A percentile compares a stretch with the other conserved stretches of the same genome.
Evolutionary conservation across 2,888 invertebrate species (phyloP).

Genomic region (Hyposoter didymator): DNA sequence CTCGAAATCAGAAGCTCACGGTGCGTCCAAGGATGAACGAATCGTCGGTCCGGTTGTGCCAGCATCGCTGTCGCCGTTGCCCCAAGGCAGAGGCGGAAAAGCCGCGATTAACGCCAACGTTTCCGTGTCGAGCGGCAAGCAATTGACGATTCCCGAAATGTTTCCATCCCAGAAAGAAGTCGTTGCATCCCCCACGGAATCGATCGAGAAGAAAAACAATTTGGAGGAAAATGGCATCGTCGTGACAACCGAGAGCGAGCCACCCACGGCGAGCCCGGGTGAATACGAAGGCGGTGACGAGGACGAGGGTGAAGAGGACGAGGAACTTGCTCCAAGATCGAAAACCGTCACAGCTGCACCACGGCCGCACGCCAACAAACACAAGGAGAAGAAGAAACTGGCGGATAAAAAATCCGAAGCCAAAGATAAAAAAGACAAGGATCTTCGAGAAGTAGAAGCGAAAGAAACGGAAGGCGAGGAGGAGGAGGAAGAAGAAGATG

Average conservation of each 20-base stretch:
- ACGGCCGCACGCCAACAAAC: constrained; percentile 53
- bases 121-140: constrained; percentile 71
- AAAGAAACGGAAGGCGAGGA: constrained; percentile 61
- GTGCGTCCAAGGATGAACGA: constrained; percentile 66
- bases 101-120: constrained; percentile 23
- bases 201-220: constrained; percentile 70
- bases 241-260: constrained; percentile 75
- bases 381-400: constrained; percentile 69
- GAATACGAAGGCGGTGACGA: constrained; percentile 83
- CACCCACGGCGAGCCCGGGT: constrained; percentile 80
- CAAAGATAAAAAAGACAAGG: constrained; percentile 74
- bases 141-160: constrained; percentile 77
- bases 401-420: constrained; percentile 62
- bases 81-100: constrained; percentile 58
- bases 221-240: constrained; percentile 70
- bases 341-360: constrained; percentile 72
- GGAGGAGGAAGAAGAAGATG: constrained; percentile 73
- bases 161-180: constrained; percentile 64
- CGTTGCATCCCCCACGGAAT: constrained; percentile 40
- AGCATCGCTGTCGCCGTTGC: constrained; percentile 70
- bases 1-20: constrained; percentile 69
- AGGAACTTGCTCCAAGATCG: constrained; percentile 74
- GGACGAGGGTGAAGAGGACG: constrained; percentile 82
- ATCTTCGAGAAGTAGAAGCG: constrained; percentile 72
- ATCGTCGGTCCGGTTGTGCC: constrained; percentile 72